phyloP scores from a whole-genome alignment of 1,140 invertebrate species.

The Caerostris darwini region DNA sequence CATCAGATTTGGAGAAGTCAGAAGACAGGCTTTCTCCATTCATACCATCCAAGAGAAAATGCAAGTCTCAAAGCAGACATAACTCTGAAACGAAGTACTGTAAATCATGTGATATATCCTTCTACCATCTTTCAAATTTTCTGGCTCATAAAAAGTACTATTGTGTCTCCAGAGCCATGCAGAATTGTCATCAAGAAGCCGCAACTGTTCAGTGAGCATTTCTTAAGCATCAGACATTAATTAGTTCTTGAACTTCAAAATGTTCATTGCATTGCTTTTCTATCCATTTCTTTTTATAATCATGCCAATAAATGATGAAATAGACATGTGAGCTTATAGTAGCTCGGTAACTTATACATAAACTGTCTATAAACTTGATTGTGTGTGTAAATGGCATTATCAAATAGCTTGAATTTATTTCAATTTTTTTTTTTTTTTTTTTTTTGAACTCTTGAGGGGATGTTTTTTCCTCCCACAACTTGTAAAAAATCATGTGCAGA shows the following conservation, averaged over 20 bases:
- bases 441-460: neutral
- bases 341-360: neutral
- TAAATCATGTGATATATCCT: constrained; percentile 96
- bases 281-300: neutral
- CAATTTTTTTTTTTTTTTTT: neutral
- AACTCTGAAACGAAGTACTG: constrained; percentile 87
- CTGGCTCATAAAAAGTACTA: constrained; percentile 98
- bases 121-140: constrained; percentile 95
- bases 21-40: neutral
- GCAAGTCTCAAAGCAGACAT: neutral
- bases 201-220: constrained; percentile 60
- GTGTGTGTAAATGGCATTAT: neutral
- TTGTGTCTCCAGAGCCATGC: constrained; percentile 85
- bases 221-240: neutral
- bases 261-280: neutral
- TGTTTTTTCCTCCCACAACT: no score
- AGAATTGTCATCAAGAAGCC: constrained; percentile 66
- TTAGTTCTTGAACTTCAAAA: neutral
- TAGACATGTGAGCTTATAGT: neutral
- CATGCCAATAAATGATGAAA: neutral
- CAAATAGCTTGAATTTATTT: neutral
- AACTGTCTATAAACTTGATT: neutral
- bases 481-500: neutral
- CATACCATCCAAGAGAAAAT: constrained; percentile 14
- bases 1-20: neutral